Conservation (phyloP, 2,113 vertebrate species). For the Mesembrinibis cayennensis region DNA sequence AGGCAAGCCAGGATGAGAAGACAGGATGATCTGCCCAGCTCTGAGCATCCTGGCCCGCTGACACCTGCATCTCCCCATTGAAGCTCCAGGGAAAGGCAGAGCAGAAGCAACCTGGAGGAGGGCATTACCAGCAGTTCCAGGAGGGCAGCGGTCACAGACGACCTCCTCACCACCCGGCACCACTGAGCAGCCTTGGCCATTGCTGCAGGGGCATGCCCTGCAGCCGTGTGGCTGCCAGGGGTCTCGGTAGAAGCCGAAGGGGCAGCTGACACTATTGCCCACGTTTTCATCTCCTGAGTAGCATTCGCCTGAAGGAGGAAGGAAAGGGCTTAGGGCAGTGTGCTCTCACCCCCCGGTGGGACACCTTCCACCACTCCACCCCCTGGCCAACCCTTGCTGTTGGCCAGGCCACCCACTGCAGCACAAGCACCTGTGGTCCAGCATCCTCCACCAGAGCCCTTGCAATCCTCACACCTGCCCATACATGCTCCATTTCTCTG, state of each 20-base stretch:
- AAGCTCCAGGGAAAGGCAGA: not conserved
- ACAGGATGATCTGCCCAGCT: not conserved
- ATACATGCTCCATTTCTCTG: not conserved
- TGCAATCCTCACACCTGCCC: not conserved
- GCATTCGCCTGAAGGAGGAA: conserved; percentile 80
- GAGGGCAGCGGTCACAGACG: conserved; percentile 80
- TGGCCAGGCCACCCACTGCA: not conserved
- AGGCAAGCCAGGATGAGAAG: not conserved
- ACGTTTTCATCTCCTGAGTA: conserved; percentile 81
- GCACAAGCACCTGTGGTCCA: not conserved
- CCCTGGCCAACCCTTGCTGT: not conserved
- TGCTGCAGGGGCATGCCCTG: conserved; percentile 79
- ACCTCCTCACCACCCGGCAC: conserved; percentile 58
- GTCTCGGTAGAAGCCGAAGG: conserved; percentile 80
- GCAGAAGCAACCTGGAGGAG: not conserved
- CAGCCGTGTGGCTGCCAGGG: conserved; percentile 64
- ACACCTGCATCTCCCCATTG: not conserved
- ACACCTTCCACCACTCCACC: not conserved
- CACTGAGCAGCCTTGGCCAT: conserved; percentile 77
- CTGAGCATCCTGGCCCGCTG: accelerated
- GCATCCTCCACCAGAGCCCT: not conserved
- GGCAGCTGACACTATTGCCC: conserved; percentile 64
- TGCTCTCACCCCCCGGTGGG: accelerated
- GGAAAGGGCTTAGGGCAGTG: not conserved
- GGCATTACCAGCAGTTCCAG: conserved; percentile 79